Evolutionary conservation across 2,888 invertebrate genomes (phyloP).

Genomic region (Cordylochernes scorpioides): DNA sequence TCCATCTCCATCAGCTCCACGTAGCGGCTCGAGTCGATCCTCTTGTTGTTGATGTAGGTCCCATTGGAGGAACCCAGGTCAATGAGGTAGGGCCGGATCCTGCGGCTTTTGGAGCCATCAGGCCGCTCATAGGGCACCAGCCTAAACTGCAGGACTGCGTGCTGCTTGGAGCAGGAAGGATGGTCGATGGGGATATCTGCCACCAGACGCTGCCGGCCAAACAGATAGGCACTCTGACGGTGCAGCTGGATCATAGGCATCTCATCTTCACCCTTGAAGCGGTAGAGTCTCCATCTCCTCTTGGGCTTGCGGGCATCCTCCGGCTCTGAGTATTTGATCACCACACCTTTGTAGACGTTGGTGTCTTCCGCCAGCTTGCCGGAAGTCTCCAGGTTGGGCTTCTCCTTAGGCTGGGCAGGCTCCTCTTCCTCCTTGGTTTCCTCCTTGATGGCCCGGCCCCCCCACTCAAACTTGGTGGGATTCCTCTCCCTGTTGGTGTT

Average conservation of each 20-base stretch:
- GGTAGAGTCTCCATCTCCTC: conserved; percentile 80
- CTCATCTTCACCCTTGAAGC: conserved; percentile 68
- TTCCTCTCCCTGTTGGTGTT: no score
- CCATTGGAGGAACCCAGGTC: conserved; percentile 92
- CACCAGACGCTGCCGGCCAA: conserved; percentile 78
- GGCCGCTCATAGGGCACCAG: conserved; percentile 45
- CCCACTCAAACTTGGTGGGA: no score
- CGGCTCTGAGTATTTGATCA: conserved; percentile 90
- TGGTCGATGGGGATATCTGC: conserved; percentile 94
- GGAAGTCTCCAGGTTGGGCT: conserved; percentile 69
- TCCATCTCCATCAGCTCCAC: conserved; percentile 83
- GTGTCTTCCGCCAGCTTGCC: conserved; percentile 87
- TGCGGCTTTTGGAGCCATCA: conserved; percentile 41
- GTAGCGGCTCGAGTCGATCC: conserved; percentile 65
- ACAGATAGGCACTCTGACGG: conserved; percentile 73
- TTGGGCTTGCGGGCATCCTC: conserved; percentile 85
- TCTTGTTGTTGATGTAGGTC: conserved; percentile 78
- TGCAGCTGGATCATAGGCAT: conserved; percentile 85
- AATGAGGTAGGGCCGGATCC: conserved; percentile 67
- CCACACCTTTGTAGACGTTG: conserved; percentile 81
- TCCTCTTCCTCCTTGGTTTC: conserved; percentile 1
- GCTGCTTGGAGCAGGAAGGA: conserved; percentile 94
- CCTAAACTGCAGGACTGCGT: conserved; percentile 80
- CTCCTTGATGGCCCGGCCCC: no score
- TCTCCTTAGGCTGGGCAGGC: conserved; percentile 26